Evolutionary conservation across 1,140 invertebrate species (phyloP).

Genomic region (Drosophila sp.): DNA sequence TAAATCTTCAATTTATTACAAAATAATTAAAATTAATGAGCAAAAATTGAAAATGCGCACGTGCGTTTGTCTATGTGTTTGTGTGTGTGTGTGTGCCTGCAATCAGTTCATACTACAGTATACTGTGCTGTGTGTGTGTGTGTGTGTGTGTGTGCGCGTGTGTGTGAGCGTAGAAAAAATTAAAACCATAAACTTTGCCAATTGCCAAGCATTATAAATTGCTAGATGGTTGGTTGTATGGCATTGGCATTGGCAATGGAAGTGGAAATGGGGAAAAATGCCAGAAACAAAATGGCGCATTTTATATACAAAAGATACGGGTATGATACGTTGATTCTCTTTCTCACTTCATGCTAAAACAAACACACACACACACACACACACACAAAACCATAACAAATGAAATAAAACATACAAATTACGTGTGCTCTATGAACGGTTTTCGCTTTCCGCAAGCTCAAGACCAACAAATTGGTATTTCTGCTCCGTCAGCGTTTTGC

Average conservation of each 20-base stretch:
- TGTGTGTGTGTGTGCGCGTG: conserved; percentile 14
- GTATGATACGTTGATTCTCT: background rate
- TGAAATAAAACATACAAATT: background rate
- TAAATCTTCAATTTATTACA: conserved; percentile 81
- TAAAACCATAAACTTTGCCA: conserved; percentile 66
- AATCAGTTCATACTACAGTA: background rate
- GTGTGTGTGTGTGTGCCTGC: conserved; percentile 7
- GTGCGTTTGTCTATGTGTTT: conserved; percentile 41
- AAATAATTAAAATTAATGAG: conserved; percentile 82
- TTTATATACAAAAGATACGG: conserved; percentile 39
- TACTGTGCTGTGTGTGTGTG: too few species aligned
- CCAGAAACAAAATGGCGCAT: background rate
- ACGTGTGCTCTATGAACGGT: conserved; percentile 39
- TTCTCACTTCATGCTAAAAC: background rate
- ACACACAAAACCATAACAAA: background rate
- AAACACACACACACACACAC: too few species aligned
- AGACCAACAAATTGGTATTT: background rate
- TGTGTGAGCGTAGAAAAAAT: conserved; percentile 51
- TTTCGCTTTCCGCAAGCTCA: background rate
- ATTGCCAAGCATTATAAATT: conserved; percentile 57
- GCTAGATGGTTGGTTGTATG: conserved; percentile 18
- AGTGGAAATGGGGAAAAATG: background rate
- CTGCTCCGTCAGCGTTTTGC: background rate
- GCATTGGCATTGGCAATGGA: background rate
- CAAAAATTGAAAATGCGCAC: conserved; percentile 77